Conservation (phyloP, 2,113 vertebrate genomes). For the Papio anubis region DNA sequence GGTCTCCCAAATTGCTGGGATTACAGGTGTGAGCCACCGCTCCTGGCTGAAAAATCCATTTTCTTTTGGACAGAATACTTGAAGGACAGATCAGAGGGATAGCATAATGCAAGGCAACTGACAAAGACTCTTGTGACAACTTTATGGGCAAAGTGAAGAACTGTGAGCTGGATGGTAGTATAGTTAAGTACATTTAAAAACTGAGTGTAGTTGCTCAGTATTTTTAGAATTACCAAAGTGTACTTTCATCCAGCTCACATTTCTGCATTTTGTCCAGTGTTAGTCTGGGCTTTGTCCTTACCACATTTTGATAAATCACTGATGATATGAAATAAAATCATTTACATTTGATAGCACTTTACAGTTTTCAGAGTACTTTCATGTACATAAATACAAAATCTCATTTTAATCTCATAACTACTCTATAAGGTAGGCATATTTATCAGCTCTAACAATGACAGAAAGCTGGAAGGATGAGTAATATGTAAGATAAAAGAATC, state of each 20-base stretch:
- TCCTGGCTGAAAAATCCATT: background rate
- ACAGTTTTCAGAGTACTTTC: constrained; percentile 30
- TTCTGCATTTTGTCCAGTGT: constrained; percentile 36
- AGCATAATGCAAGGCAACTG: background rate
- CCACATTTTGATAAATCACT: background rate
- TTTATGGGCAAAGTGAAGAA: constrained; percentile 1
- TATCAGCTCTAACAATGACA: background rate
- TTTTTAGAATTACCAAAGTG: background rate
- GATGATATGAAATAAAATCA: constrained; percentile 9
- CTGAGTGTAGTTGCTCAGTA: background rate
- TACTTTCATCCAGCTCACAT: constrained; percentile 10
- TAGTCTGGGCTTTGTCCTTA: background rate
- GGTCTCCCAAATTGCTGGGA: background rate
- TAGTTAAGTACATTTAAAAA: constrained; percentile 14
- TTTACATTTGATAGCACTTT: constrained; percentile 33
- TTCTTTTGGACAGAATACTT: background rate
- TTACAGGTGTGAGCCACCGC: background rate
- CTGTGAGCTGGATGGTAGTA: background rate
- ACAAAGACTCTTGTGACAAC: background rate
- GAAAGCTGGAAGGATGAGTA: constrained; percentile 35
- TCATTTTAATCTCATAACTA: background rate
- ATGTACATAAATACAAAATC: background rate
- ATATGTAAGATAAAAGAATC: constrained; percentile 41
- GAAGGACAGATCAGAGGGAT: background rate
- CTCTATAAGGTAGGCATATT: constrained; percentile 14